Percentiles rank a stretch among this genome's conserved stretches.
phyloP scores from a whole-genome alignment of 2,888 invertebrate genomes.

The Euphydryas editha region DNA sequence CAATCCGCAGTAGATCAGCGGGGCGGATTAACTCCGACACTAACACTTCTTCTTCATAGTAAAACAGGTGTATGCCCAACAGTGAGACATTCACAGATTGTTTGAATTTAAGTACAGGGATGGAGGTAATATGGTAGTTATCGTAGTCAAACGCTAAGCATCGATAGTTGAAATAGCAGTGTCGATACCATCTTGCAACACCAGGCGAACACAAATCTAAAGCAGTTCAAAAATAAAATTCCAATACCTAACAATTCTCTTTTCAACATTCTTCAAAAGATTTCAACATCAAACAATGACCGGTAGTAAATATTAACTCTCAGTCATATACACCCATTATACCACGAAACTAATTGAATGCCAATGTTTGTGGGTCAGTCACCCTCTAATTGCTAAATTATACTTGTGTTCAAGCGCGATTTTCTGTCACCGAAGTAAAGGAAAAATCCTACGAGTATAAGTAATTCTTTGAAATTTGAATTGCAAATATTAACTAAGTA shows the following conservation, averaged over 20 bases:
- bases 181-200: background rate
- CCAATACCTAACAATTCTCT: background rate
- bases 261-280: slow-evolving; percentile 27
- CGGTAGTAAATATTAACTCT: slow-evolving; percentile 53
- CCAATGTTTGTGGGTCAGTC: slow-evolving; percentile 40
- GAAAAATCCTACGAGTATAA: background rate
- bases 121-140: too few species aligned
- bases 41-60: too few species aligned
- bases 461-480: background rate
- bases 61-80: too few species aligned
- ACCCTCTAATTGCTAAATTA: slow-evolving; percentile 37
- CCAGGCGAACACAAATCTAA: background rate
- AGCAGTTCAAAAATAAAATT: background rate
- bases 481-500: slow-evolving; percentile 1
- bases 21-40: too few species aligned
- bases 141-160: background rate
- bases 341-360: slow-evolving; percentile 54
- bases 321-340: slow-evolving; percentile 45
- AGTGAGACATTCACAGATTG: too few species aligned
- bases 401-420: slow-evolving; percentile 1
- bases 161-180: background rate
- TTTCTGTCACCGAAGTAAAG: background rate
- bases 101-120: too few species aligned
- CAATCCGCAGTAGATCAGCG: too few species aligned
- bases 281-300: slow-evolving; percentile 49